These are phyloP conservation scores for Drosophila aff. DNA, from an alignment of 1,140 invertebrate genomes.

Conservation along the genomic window DNA sequence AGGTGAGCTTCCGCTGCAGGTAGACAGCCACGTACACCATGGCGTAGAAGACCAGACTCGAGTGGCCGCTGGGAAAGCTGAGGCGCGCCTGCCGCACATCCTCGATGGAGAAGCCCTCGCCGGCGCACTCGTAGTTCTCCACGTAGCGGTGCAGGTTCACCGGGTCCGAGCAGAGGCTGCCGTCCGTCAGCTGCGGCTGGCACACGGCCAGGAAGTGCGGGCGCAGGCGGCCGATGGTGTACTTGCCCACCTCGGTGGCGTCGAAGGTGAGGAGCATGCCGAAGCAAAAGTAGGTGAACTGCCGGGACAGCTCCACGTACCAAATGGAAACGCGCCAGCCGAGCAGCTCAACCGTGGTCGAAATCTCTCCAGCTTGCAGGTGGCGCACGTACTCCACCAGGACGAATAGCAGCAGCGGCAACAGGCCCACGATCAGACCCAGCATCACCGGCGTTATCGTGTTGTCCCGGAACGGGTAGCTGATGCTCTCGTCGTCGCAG, in stretches of 20 bases:
- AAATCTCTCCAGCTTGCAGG: constrained; percentile 46
- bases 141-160: constrained; percentile 88
- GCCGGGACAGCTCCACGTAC: constrained; percentile 89
- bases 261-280: constrained; percentile 92
- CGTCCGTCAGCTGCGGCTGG: constrained; percentile 86
- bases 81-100: constrained; percentile 90
- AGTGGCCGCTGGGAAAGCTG: constrained; percentile 93
- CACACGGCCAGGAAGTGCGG: constrained; percentile 95
- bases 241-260: constrained; percentile 95
- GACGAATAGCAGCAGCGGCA: constrained; percentile 79
- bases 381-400: constrained; percentile 65
- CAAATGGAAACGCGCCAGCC: constrained; percentile 87
- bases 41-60: constrained; percentile 91
- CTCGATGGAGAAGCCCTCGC: constrained; percentile 86
- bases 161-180: constrained; percentile 86
- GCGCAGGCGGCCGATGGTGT: constrained; percentile 94
- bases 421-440: constrained; percentile 89
- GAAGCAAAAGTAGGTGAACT: constrained; percentile 92
- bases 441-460: constrained; percentile 92
- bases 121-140: constrained; percentile 88
- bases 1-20: constrained; percentile 91
- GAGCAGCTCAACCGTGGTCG: constrained; percentile 43
- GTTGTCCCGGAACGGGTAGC: constrained; percentile 92
- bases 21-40: constrained; percentile 94
- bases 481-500: constrained; percentile 96